These are phyloP conservation scores for Macrobrachium rosenbergii DNA, from an alignment of 1,140 invertebrate species.

Conservation along the genomic window DNA sequence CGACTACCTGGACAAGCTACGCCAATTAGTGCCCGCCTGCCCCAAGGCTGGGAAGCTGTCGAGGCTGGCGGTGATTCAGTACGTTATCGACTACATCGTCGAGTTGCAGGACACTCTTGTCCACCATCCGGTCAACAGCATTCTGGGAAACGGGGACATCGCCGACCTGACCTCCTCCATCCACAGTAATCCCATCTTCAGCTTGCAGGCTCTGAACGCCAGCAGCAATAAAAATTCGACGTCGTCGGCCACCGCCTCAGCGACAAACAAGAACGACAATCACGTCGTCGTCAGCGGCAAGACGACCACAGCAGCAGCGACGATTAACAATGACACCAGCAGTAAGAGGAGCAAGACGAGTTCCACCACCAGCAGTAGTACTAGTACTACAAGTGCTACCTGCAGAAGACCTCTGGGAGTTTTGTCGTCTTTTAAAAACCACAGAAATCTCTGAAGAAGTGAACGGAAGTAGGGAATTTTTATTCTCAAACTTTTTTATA, in stretches of 20 bases:
- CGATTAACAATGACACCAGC: background rate
- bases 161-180: conserved; percentile 24
- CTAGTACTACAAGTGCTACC: background rate
- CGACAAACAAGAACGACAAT: background rate
- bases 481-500: background rate
- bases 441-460: conserved; percentile 37
- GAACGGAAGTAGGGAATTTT: too few relatives aligned
- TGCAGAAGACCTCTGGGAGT: conserved; percentile 46
- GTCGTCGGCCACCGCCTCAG: background rate
- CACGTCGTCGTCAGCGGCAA: background rate
- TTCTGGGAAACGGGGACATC: background rate
- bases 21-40: conserved; percentile 52
- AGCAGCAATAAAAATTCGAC: background rate
- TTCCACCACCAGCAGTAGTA: background rate
- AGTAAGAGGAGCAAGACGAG: background rate
- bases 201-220: conserved; percentile 21
- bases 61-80: conserved; percentile 47
- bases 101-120: conserved; percentile 51
- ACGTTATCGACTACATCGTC: conserved; percentile 56
- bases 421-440: conserved; percentile 54
- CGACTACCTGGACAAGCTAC: conserved; percentile 54
- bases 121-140: conserved; percentile 45
- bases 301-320: background rate
- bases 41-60: conserved; percentile 54
- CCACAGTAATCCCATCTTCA: conserved; percentile 26